Conservation (phyloP, 64 coral and sea anemone genomes). For the Porites lutea region DNA sequence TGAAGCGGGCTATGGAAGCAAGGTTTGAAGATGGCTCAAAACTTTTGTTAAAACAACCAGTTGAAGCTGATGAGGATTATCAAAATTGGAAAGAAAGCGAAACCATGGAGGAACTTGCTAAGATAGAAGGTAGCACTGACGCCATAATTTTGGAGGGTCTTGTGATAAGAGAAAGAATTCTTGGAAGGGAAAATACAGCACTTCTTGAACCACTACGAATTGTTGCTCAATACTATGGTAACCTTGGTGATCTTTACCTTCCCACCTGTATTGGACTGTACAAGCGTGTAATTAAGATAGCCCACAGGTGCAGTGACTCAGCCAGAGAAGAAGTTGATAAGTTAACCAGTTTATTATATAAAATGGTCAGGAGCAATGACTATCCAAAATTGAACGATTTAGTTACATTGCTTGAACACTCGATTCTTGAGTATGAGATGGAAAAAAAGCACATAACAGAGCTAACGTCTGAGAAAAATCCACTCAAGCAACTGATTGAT, state of each 20-base stretch:
- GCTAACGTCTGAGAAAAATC: too few relatives aligned
- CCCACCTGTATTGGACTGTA: conserved; percentile 61
- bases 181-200: conserved; percentile 46
- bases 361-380: conserved; percentile 41
- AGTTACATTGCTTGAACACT: too few relatives aligned
- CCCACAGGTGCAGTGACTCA: conserved; percentile 46
- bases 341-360: conserved; percentile 74
- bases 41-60: conserved; percentile 7
- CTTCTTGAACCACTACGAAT: conserved; percentile 57
- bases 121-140: conserved; percentile 12
- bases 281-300: conserved; percentile 76
- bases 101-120: conserved; percentile 46
- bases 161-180: conserved; percentile 73
- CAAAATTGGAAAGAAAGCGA: conserved; percentile 62
- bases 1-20: conserved; percentile 42
- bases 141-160: conserved; percentile 72
- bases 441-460: too few relatives aligned
- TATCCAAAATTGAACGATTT: too few relatives aligned
- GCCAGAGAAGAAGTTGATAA: conserved; percentile 59
- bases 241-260: conserved; percentile 44
- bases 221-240: conserved; percentile 46
- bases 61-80: conserved; percentile 54
- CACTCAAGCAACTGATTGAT: not conserved
- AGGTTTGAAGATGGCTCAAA: conserved; percentile 17
- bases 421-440: too few relatives aligned